Base-by-base conservation (phyloP, 2,888 invertebrate genomes). In the Tenthredo mesomela region DNA sequence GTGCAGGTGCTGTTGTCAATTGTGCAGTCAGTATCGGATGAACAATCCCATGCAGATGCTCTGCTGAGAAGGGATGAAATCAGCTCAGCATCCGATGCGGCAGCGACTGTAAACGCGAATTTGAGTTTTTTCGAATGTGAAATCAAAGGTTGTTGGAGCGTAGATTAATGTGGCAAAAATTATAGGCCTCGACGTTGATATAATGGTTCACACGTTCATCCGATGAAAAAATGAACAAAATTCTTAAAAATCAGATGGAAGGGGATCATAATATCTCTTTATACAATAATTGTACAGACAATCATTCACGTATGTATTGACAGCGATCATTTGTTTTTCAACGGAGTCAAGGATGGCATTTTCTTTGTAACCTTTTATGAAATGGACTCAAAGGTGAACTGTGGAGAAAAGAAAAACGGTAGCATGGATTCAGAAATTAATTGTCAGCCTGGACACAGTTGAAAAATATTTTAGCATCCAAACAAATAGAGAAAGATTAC, bases 1-100 rank as follows among this genome's bases (percentile, higher is more conserved):
- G 71, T 33, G 65, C 91, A 92, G 33, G 29, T 40, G 61, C 87
- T 89, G n/a, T 84, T 80, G 5, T n/a, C 70, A 5, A 85, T 84
- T 5, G 85, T 84, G 82, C 90, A 91, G 25, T 89, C 87, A 25
- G 12, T 15, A 43, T 88, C 54, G 10, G 84, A 61, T 5, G 5
- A 9, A 84, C 89, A 90, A 54, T 71, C 67, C 87, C 87, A 88
- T 37, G 5, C 6, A 15, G 82, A 82, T 7, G 7, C 25, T 70
- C 67, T 80, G 21, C 40, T 40, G 6, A 77, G 77, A 9, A 54
- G 77, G 0, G 75, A 75, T 47, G 75, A 75, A 21, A 18, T 37
- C 29, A 54, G 78, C 3, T 12, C 33, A 33, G 18, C 33, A 10
- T 54, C 54, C 15, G 80, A 80, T 47, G n/a, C 18, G 0, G 77